Percentiles rank a stretch among this genome's conserved stretches.
phyloP scores from a whole-genome alignment of 2,888 invertebrate genomes.

The Lamellibrachia satsuma region DNA sequence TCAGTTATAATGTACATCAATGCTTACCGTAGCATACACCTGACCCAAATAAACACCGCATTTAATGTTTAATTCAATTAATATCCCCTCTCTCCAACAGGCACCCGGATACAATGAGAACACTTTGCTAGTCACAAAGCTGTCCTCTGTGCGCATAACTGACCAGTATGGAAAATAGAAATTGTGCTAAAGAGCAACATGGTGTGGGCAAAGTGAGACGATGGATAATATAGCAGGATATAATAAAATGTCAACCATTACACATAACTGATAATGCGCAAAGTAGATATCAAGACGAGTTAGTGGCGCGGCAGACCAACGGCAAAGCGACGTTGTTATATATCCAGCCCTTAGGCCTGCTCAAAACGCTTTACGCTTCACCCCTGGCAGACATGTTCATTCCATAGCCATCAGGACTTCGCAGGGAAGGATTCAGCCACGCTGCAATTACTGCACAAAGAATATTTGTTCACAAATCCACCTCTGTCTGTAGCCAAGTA shows the following conservation, averaged over 20 bases:
- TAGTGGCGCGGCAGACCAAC: background rate
- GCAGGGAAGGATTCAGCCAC: too few species aligned
- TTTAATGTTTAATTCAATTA: background rate
- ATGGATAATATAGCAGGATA: background rate
- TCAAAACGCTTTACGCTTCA: too few species aligned
- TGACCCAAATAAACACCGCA: background rate
- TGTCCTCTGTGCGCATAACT: background rate
- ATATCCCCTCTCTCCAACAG: background rate
- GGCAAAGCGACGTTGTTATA: background rate
- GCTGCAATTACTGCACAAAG: too few species aligned
- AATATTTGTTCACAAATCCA: too few species aligned
- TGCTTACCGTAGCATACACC: background rate
- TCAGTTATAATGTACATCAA: background rate
- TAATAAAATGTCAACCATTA: background rate
- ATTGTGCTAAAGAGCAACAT: background rate
- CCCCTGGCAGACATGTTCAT: too few species aligned
- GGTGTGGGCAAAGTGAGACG: background rate
- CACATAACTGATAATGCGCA: background rate
- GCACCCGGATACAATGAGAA: background rate
- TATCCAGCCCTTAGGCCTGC: too few species aligned
- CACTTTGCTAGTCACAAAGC: background rate
- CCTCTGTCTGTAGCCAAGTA: too few species aligned
- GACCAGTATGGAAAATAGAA: background rate
- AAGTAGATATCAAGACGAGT: background rate
- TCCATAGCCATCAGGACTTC: too few species aligned